A percentile compares a stretch with the other conserved stretches of the same genome.
Conservation (phyloP, 2,888 invertebrate species). For the Coelogynopora nodosa region DNA sequence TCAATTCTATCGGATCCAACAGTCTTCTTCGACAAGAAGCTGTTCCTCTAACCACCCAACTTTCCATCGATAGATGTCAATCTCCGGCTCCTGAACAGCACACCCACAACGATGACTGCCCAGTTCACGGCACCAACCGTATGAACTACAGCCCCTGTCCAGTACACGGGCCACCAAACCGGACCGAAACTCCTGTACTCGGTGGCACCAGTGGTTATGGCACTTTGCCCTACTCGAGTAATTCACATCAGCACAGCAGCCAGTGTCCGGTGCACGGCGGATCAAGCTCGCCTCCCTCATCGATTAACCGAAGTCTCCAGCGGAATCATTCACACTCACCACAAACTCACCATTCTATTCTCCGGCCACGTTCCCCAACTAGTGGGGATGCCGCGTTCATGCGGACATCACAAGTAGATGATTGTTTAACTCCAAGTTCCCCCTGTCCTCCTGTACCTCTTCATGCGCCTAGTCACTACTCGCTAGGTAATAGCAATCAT, state of each 20-base stretch:
- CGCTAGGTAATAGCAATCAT: neutral
- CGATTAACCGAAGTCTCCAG: neutral
- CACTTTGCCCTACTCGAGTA: neutral
- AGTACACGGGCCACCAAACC: neutral
- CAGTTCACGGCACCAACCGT: neutral
- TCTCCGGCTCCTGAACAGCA: neutral
- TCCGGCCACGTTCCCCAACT: neutral
- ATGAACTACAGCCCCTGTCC: slow-evolving; percentile 8
- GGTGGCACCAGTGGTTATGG: neutral
- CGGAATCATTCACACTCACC: neutral
- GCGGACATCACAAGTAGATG: neutral
- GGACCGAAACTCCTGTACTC: neutral
- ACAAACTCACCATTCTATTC: neutral
- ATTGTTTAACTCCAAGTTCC: neutral
- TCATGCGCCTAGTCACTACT: neutral
- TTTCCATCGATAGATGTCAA: neutral
- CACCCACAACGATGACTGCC: neutral
- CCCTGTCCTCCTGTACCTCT: neutral
- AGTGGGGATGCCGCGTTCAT: neutral
- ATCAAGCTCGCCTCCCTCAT: neutral
- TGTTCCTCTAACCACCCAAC: neutral
- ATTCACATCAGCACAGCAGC: neutral
- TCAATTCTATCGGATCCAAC: neutral
- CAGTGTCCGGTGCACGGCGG: slow-evolving; percentile 14
- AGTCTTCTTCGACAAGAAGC: neutral